Base-by-base conservation (phyloP, 2,113 vertebrate species). In the Cervus canadensis region DNA sequence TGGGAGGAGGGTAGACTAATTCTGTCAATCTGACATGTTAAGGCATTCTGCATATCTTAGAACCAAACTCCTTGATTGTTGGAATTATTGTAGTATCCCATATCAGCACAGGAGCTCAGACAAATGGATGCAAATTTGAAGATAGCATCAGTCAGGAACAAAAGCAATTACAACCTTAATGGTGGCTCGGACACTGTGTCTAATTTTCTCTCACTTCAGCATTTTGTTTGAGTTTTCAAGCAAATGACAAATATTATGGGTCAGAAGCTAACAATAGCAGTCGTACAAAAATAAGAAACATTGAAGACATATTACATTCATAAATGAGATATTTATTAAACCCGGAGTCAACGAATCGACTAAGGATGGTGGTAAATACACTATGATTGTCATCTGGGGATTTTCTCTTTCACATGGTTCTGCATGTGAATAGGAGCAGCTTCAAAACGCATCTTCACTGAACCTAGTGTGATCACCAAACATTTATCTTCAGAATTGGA, bases 341-440 rank as follows among this genome's bases (percentile, higher is more conserved):
- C 30, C 10, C 2, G 1, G 23, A 54, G 12, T 4, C n/a, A 33
- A 23, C 2, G 4, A 33, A 0, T 23, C 0, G 3, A 1, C 28
- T 7, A 15, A 62, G 21, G 19, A 60, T 15, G 14, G 4, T 5
- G 6, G 16, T 28, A 12, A 62, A 40, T 13, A 6, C 28, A 40
- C 6, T 4, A 0, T 15, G 3, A 36, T 19, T 74, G 19, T 8
- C n/a, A 21, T 19, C 3, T 26, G 1, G 25, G 23, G 15, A 76
- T 48, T 45, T 71, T 87, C 23, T 33, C 11, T 56, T 28, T 50
- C 48, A 36, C 9, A n/a, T 7, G 15, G 6, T 67, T 89, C 43
- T 60, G 25, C 14, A 57, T 5, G 1, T 16, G 36, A 89, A 25
- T 13, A 97, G 19, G 15, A 13, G 6, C 16, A 11, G 36, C 64